These are phyloP conservation scores for Catocala fraxini DNA, from an alignment of 2,888 invertebrate species.

Conservation along the genomic window DNA sequence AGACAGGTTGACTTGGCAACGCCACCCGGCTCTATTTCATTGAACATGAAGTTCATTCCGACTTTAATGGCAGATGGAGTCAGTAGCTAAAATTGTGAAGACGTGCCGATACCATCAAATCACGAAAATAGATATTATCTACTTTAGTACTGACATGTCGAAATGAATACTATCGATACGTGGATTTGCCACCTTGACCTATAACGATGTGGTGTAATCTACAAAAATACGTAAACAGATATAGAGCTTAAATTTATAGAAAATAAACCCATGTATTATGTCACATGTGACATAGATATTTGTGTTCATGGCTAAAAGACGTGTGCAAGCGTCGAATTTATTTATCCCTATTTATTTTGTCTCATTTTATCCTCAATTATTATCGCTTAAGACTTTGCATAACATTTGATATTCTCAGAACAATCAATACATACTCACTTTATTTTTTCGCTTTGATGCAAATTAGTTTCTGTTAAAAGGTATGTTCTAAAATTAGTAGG, in stretches of 20 bases:
- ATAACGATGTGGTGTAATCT: neutral
- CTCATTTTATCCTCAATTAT: neutral
- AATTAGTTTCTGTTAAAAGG: neutral
- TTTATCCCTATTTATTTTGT: neutral
- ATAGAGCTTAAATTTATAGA: conserved; percentile 1
- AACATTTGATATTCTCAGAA: conserved; percentile 2
- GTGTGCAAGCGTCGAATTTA: neutral
- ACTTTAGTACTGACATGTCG: neutral
- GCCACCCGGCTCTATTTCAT: conserved; percentile 64
- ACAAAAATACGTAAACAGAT: conserved; percentile 5
- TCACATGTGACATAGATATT: conserved; percentile 5
- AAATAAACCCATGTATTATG: conserved; percentile 7
- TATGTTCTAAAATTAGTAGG: conserved; percentile 4
- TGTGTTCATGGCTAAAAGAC: conserved; percentile 4
- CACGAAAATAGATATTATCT: neutral
- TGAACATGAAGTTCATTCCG: conserved; percentile 76
- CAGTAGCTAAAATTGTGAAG: conserved; percentile 39
- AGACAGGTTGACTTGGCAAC: conserved; percentile 77
- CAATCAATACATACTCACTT: neutral
- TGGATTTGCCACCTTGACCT: conserved; percentile 16
- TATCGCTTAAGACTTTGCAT: neutral
- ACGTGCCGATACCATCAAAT: neutral
- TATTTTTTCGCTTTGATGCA: neutral
- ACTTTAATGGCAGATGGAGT: conserved; percentile 59
- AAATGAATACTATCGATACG: neutral